phyloP scores from a whole-genome alignment of 2,888 invertebrate genomes.

The Ichneumon xanthorius region DNA sequence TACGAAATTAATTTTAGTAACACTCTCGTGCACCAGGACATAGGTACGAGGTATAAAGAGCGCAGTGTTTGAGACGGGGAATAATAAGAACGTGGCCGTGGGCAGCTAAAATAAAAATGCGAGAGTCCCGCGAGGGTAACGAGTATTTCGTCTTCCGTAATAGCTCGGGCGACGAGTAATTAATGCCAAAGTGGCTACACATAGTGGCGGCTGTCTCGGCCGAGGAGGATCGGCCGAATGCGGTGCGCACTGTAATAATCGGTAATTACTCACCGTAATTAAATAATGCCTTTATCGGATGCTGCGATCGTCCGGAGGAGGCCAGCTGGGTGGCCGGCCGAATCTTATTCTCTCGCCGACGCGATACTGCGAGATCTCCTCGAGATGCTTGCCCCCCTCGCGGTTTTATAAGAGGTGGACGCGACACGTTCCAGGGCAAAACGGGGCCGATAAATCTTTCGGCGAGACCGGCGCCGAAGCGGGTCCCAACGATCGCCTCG shows the following conservation, averaged over 20 bases:
- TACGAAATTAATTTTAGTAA: background rate
- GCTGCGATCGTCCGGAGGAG: conserved; percentile 74
- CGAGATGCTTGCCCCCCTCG: conserved; percentile 35
- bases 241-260: conserved; percentile 78
- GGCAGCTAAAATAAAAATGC: conserved; percentile 3
- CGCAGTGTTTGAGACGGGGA: conserved; percentile 15
- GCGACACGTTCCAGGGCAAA: conserved; percentile 70
- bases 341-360: conserved; percentile 60
- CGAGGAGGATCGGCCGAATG: conserved; percentile 67
- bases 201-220: conserved; percentile 34
- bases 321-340: conserved; percentile 76
- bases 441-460: conserved; percentile 77
- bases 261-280: conserved; percentile 81
- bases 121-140: conserved; percentile 69
- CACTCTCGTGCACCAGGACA: background rate
- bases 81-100: conserved; percentile 38
- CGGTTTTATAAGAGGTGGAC: conserved; percentile 62
- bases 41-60: background rate
- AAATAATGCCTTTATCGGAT: conserved; percentile 78
- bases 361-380: conserved; percentile 37
- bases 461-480: conserved; percentile 63
- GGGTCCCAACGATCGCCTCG: conserved; percentile 41
- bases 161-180: conserved; percentile 76
- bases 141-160: conserved; percentile 74
- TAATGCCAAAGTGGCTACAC: conserved; percentile 74